A percentile compares a stretch with the other conserved stretches of the same genome.
These are phyloP conservation scores for Buceros bicornis DNA, from an alignment of 2,797 vertebrate genomes.

Conservation along the genomic window DNA sequence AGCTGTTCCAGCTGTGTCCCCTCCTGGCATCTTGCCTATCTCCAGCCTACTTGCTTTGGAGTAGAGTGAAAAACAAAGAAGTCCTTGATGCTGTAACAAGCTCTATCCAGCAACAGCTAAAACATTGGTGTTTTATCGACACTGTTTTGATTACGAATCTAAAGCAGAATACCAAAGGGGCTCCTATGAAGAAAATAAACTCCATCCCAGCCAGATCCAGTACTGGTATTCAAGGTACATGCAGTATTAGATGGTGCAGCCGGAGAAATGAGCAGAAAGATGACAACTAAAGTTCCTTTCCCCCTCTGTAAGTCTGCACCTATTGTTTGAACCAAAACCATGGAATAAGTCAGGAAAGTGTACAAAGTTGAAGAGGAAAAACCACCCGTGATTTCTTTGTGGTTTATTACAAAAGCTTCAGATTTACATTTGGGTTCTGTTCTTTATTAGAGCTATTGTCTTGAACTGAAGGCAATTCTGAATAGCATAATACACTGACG, in stretches of 20 bases:
- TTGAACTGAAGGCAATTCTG: not conserved
- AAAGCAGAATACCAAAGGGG: not conserved
- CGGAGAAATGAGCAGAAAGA: not conserved
- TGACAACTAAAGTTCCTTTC: not conserved
- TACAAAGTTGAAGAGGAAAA: not conserved
- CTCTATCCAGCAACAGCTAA: not conserved
- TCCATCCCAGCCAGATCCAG: not conserved
- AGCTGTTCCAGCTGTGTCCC: not conserved
- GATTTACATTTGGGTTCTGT: not conserved
- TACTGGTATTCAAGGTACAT: rapidly evolving
- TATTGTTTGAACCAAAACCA: not conserved
- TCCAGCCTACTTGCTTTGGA: not conserved
- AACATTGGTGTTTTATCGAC: not conserved
- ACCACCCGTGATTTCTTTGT: not conserved
- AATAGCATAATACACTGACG: not conserved
- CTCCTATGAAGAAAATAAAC: not conserved
- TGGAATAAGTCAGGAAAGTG: not conserved
- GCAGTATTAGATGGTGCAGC: not conserved
- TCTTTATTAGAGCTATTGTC: not conserved
- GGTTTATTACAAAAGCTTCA: not conserved
- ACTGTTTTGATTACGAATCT: not conserved
- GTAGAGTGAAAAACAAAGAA: not conserved
- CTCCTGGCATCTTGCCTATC: not conserved
- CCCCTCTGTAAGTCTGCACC: not conserved
- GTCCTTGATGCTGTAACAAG: not conserved